Percentiles rank a stretch among this genome's conserved stretches.
phyloP scores from a whole-genome alignment of 1,140 invertebrate species.

The Papilio aristodemus region DNA sequence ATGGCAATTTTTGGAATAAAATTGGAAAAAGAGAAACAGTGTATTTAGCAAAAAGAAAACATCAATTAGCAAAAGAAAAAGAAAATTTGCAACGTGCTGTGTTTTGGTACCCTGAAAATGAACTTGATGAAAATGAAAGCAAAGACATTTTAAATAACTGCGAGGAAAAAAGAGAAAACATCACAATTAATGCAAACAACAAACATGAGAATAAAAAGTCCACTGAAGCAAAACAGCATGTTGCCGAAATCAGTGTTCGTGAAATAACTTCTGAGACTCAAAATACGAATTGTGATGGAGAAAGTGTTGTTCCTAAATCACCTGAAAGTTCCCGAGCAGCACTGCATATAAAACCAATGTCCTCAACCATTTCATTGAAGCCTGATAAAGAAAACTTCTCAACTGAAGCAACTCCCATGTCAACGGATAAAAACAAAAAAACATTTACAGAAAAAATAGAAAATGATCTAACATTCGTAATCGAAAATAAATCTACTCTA shows the following conservation, averaged over 20 bases:
- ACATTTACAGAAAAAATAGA: not conserved
- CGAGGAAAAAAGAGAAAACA: constrained; percentile 15
- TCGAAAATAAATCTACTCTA: not conserved
- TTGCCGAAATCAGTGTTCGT: not conserved
- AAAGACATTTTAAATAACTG: constrained; percentile 23
- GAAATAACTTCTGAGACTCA: not conserved
- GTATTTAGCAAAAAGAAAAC: constrained; percentile 75
- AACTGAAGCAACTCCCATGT: not conserved
- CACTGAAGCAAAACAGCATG: not conserved
- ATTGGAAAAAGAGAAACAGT: constrained; percentile 81
- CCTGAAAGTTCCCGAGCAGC: not conserved
- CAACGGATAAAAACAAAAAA: not conserved
- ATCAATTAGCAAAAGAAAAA: constrained; percentile 67
- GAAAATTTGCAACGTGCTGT: constrained; percentile 63
- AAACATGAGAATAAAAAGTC: constrained; percentile 7
- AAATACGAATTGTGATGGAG: not conserved
- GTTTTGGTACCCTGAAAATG: constrained; percentile 70
- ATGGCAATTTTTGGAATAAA: constrained; percentile 80
- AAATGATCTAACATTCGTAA: not conserved
- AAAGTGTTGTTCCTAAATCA: not conserved
- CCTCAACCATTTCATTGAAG: not conserved
- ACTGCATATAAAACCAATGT: not conserved
- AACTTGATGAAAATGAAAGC: constrained; percentile 34
- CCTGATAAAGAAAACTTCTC: not conserved
- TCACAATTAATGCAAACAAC: constrained; percentile 16